These are phyloP conservation scores for Yponomeuta evonymella DNA, from an alignment of 2,888 invertebrate species.

Conservation along the genomic window DNA sequence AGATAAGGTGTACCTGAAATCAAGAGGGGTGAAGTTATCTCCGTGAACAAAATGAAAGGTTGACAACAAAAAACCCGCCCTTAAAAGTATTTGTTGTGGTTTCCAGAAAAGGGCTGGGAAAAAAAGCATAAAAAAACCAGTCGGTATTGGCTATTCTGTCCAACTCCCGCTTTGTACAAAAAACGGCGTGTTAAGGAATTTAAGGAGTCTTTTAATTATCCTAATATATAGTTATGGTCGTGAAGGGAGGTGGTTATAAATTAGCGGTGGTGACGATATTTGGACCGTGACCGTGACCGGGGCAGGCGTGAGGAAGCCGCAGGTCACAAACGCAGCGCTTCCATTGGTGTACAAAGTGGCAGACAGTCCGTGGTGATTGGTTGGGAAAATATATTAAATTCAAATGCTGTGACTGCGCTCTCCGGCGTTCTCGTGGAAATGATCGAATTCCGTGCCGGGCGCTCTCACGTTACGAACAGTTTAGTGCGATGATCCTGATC, in stretches of 20 bases:
- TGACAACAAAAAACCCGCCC: conserved; percentile 62
- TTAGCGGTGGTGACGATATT: conserved; percentile 53
- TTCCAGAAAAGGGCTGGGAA: conserved; percentile 60
- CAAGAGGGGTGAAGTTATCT: conserved; percentile 30
- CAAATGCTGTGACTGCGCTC: not conserved
- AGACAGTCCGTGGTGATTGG: not conserved
- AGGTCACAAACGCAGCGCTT: not conserved
- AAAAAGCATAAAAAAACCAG: conserved; percentile 68
- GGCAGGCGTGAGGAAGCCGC: not conserved
- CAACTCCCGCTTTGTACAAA: conserved; percentile 66
- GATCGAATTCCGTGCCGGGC: conserved; percentile 20
- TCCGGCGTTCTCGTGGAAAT: conserved; percentile 12
- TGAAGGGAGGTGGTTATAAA: conserved; percentile 69
- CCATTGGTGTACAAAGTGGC: conserved; percentile 7
- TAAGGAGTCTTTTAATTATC: conserved; percentile 76
- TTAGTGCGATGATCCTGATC: conserved; percentile 65
- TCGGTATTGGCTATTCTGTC: conserved; percentile 71
- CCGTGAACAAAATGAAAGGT: conserved; percentile 61
- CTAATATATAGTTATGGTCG: conserved; percentile 74
- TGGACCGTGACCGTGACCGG: not conserved
- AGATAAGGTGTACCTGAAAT: not conserved
- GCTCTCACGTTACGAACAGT: conserved; percentile 52
- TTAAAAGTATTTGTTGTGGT: conserved; percentile 71
- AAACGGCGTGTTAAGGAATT: conserved; percentile 75
- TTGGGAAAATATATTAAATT: not conserved